Percentiles rank a stretch among this genome's conserved stretches.
phyloP scores from a whole-genome alignment of 1,140 invertebrate species.

The Aphaenogaster rudis region DNA sequence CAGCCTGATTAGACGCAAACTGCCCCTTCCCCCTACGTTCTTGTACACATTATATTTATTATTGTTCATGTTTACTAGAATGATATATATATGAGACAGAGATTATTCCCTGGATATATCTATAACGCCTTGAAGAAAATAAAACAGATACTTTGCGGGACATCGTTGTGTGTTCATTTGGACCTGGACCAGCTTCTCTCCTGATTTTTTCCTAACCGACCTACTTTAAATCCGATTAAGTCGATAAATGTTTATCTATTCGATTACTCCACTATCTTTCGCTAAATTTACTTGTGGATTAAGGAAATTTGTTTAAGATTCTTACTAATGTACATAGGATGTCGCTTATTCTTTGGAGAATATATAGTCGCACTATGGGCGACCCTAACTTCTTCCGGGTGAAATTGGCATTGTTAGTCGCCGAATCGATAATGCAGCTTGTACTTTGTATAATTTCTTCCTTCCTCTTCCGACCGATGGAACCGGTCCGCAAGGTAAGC shows the following conservation, averaged over 20 bases:
- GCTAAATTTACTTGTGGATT: neutral
- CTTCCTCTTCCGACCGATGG: conserved; percentile 60
- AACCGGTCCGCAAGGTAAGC: conserved; percentile 74
- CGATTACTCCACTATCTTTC: neutral
- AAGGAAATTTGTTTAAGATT: conserved; percentile 32
- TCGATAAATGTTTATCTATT: neutral
- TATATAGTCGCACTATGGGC: conserved; percentile 30
- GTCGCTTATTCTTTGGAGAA: conserved; percentile 36
- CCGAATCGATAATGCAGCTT: conserved; percentile 68
- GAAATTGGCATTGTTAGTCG: conserved; percentile 70
- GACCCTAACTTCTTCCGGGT: conserved; percentile 36
- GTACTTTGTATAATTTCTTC: conserved; percentile 78
- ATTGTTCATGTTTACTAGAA: conserved; percentile 87
- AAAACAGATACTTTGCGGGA: conserved; percentile 85
- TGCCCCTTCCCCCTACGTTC: conserved; percentile 81
- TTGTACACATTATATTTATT: conserved; percentile 86
- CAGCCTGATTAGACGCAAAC: conserved; percentile 85
- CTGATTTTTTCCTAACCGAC: neutral
- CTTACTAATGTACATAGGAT: conserved; percentile 9
- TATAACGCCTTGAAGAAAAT: conserved; percentile 82
- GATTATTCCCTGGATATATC: conserved; percentile 85
- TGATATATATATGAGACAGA: conserved; percentile 85
- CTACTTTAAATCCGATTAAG: conserved; percentile 15
- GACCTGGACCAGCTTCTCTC: neutral
- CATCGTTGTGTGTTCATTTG: conserved; percentile 27